Evolutionary conservation across 30 jellyfish, hydroid and myxozoan genomes (phyloP), one percentile per base, ranked within the genome.

Genomic region (Aurelia coerulea): DNA sequence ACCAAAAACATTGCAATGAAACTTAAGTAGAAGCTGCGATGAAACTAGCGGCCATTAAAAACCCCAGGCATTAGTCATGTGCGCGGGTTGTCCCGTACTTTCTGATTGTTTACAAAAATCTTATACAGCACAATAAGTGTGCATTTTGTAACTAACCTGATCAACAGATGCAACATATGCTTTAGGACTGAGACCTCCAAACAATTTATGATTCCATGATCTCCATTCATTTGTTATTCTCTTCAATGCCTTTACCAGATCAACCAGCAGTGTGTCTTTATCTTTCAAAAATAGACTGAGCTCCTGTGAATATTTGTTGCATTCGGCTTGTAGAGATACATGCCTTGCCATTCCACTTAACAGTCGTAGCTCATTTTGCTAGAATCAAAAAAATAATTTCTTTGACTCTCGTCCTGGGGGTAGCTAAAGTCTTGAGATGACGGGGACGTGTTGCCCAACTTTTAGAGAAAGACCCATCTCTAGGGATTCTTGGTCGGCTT

Each of bases 171-270:
- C 90, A 17, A 87, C 96, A 64, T 87, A 87, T 10, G 90, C 90
- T 32, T 77, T 87, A 0, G 96, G 86, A 18, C 87, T 51, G 52
- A 87, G 63, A 32, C 90, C 90, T 35, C 96, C 96, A 87, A 77
- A 87, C 18, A 77, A 29, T 67, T 87, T 79, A 59, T 87, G 96
- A 56, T 87, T 87, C 96, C 96, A 87, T 31, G 87, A 73, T 59
- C 90, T 70, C 96, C 96, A 87, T 69, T 87, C 96, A 60, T 87
- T 80, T n/a, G 96, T 87, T 29, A 87, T 80, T 19, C 88, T 75
- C 69, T 79, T 78, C 84, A 87, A 72, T 17, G 96, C 85, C 71
- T 87, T 87, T 34, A 87, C 96, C 35, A 87, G 70, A 60, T 87
- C 96, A 56, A 87, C 83, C 65, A 87, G 65, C 32, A 87, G 51